Evolutionary conservation across 2,113 vertebrate genomes (phyloP), one percentile per base, ranked within the genome.

Genomic region (Sardina pilchardus): DNA sequence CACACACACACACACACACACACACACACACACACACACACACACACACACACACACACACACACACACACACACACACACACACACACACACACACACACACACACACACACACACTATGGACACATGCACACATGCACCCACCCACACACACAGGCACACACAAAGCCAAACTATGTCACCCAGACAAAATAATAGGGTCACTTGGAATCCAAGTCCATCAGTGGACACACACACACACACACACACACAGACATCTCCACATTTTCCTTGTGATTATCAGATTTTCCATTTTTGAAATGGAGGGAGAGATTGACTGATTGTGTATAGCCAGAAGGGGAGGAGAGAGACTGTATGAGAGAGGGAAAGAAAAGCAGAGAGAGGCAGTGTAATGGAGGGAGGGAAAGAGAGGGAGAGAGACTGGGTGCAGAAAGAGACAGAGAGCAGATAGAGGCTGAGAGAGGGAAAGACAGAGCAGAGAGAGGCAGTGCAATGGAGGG

Each of bases 121-220:
- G n/a, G n/a, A 59, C 17, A 59, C 56, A 59, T 19, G 24, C 56
- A 59, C 14, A 59, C 56, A 21, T 21, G 19, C 19, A 24, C 17
- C 4, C 56, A 59, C 56, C 17, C 12, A 24, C 59, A 30, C 59
- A 67, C 59, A 67, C 59, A 67, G 4, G 10, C 59, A 26, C 59
- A 67, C 59, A 67, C 59, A 67, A 4, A 30, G 0, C 47, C 63
- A 36, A 14, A 78, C 19, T 39, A 30, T 17, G 19, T 26, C 42
- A 34, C 2, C 93, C 93, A 90, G 92, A 94, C 6, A 93, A 92
- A 50, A 47, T 47, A 47, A 47, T 47, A 47, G 45, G 45, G 45
- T 47, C 45, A 47, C 45, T 47, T 47, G 45, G 45, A 47, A 47
- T 47, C 45, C 45, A 47, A 47, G 45, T 47, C 45, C 45, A 47